Evolutionary conservation across 2,797 vertebrate species (phyloP).

Genomic region (Chloroceryle inda): DNA sequence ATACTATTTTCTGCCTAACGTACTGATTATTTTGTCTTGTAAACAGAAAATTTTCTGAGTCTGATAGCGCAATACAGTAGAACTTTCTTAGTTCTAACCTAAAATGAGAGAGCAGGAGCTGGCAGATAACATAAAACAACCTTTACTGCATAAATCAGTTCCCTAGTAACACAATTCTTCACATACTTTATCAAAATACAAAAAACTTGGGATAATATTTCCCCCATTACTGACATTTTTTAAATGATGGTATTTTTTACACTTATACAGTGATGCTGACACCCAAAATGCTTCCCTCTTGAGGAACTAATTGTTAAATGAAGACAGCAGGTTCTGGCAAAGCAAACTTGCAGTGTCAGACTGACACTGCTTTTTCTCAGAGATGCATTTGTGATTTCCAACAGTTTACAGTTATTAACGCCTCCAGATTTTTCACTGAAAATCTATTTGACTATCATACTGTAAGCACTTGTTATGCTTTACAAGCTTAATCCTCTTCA

Average conservation of each 20-base stretch:
- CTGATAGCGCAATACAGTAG: rapidly evolving
- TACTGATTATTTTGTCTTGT: not conserved
- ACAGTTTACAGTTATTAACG: not conserved
- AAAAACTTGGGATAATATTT: not conserved
- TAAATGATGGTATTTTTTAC: not conserved
- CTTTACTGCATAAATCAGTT: not conserved
- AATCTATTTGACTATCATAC: not conserved
- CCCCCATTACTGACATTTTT: not conserved
- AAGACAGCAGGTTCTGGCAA: not conserved
- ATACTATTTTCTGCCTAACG: not conserved
- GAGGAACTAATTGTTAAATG: not conserved
- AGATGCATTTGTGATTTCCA: not conserved
- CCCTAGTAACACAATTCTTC: not conserved
- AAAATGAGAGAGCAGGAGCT: not conserved
- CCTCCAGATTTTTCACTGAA: not conserved
- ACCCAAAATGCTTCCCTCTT: not conserved
- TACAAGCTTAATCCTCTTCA: not conserved
- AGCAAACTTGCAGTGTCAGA: not conserved
- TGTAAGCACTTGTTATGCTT: not conserved
- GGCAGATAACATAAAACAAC: not conserved
- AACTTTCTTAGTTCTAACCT: not conserved
- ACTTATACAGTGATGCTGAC: not conserved
- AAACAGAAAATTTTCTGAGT: not conserved
- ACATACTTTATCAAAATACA: not conserved
- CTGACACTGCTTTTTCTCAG: not conserved